Percentiles rank a stretch among this genome's conserved stretches.
Conservation (phyloP, 1,140 invertebrate species). For the Nylanderia fulva region DNA sequence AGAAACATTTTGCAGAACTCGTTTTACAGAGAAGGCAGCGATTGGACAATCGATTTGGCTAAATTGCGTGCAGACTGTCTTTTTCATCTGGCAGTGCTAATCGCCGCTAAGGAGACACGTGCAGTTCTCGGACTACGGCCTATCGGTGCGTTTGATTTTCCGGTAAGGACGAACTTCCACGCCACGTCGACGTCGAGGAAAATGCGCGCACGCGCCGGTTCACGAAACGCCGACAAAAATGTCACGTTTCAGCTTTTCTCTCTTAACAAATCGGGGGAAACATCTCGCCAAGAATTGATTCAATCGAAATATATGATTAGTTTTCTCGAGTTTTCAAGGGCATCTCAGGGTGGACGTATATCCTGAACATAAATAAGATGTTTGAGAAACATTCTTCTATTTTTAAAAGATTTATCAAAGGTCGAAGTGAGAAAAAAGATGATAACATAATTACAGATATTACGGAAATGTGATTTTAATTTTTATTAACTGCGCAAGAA, state of each 20-base stretch:
- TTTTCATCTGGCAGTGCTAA: neutral
- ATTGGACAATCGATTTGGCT: slow-evolving; percentile 14
- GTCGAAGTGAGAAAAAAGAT: neutral
- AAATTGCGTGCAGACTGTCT: neutral
- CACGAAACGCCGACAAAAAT: no score
- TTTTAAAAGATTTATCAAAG: neutral
- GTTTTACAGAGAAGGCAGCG: neutral
- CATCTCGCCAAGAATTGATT: neutral
- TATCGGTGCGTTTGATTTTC: neutral
- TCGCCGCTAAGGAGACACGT: neutral
- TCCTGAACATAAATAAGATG: neutral
- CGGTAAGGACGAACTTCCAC: slow-evolving; percentile 21
- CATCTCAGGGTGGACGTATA: neutral
- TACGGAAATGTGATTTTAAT: neutral
- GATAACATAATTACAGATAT: neutral
- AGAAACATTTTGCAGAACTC: neutral
- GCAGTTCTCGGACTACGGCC: slow-evolving; percentile 8
- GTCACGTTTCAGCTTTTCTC: no score
- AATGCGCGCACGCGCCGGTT: no score
- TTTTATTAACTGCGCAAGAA: neutral
- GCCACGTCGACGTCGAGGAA: slow-evolving; percentile 50
- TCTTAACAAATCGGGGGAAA: neutral
- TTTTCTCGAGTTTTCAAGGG: neutral
- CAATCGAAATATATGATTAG: neutral
- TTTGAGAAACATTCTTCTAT: neutral